Base-by-base conservation (phyloP, 2,888 invertebrate genomes). In the Polydrusus pterygomalis region DNA sequence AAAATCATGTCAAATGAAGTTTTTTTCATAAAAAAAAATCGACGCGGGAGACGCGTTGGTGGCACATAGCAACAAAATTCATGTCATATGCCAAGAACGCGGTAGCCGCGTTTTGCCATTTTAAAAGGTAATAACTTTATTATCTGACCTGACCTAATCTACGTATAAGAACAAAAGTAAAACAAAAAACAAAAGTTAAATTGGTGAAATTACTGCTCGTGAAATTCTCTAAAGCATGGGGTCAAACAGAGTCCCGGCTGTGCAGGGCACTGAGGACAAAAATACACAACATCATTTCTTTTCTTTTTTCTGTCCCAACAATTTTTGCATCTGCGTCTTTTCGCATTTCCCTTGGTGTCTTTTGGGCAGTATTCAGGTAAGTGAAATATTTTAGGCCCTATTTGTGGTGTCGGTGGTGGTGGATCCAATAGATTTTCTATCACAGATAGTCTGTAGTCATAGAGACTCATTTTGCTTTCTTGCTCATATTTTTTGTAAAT, bases 381-480 rank as follows among this genome's bases (percentile, higher is more conserved):
- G n/a, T 56, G 18, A n/a, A 25, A 25, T 13, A 56, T 34, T 56
- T 30, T 11, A 56, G 56, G 56, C 34, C 20, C 18, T 34, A 11
- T 17, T 56, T 30, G 30, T 17, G 56, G 56, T 34, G 13, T 56
- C 40, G 40, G 40, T 40, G 40, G 40, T 40, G 40, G 40, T 40
- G 9, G 40, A 40, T 8, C 40, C 40, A 30, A 34, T 18, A 56
- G 8, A 30, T 10, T 30, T 58, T 58, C 25, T 25, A 58, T 34
- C 6, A 63, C 38, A 17, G 20, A 17, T 40, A 43, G 63, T 43
- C 63, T 38, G 40, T 15, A 63, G 38, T 43, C 43, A 40, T 63
- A 63, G 2, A 63, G 17, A 40, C 17, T 63, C 34, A 63, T 63
- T 63, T 63, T 63, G 8, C n/a, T 43, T n/a, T n/a, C 43, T 43